Evolutionary conservation across 1,140 invertebrate genomes (phyloP).

Genomic region (Philotrypesis tridentata): DNA sequence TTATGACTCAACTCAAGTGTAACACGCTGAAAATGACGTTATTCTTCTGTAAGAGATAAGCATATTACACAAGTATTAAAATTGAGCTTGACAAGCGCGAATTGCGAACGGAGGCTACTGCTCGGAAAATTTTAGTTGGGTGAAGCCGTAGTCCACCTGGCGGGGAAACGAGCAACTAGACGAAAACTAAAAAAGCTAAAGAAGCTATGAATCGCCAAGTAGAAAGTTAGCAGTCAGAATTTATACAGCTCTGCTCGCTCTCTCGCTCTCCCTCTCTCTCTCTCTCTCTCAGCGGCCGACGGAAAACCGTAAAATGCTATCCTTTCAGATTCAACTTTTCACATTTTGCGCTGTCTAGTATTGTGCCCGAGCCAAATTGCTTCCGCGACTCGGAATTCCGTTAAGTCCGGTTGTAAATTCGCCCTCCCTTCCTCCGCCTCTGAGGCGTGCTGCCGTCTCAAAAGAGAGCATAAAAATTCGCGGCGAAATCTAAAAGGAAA

Average conservation of each 20-base stretch:
- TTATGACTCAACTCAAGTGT: too few relatives aligned
- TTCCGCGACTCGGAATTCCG: slow-evolving; percentile 8
- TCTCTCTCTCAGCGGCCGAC: too few relatives aligned
- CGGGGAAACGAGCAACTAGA: background rate
- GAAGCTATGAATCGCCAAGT: background rate
- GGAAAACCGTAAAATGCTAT: slow-evolving; percentile 3
- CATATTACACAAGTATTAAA: too few relatives aligned
- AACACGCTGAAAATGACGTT: too few relatives aligned
- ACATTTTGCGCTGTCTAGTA: background rate
- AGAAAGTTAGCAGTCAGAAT: background rate
- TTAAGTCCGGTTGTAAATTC: slow-evolving; percentile 21
- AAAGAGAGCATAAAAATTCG: slow-evolving; percentile 25
- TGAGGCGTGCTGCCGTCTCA: background rate
- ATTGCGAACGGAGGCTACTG: too few relatives aligned
- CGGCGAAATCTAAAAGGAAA: slow-evolving; percentile 52
- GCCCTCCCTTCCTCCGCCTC: background rate
- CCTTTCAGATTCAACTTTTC: slow-evolving; percentile 1
- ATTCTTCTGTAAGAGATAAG: too few relatives aligned
- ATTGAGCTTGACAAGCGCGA: too few relatives aligned
- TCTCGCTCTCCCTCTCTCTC: too few relatives aligned
- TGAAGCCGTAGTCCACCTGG: background rate
- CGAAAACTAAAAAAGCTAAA: background rate
- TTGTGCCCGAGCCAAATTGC: background rate
- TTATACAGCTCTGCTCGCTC: background rate
- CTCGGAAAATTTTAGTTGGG: background rate